Evolutionary conservation across 2,888 invertebrate species (phyloP).

Genomic region (Andrena minutula): DNA sequence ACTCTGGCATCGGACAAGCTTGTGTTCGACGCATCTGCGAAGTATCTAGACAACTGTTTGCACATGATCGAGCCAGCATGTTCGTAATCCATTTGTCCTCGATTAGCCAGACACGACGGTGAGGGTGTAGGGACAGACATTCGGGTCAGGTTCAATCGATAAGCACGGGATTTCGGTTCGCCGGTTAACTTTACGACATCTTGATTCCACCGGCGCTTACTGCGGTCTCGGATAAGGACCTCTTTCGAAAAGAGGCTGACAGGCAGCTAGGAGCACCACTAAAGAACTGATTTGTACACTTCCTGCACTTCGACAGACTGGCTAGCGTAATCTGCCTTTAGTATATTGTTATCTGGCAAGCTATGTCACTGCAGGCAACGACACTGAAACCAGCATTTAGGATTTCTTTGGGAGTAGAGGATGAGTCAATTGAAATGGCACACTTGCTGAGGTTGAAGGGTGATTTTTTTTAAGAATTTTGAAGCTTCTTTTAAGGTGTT

Average conservation of each 20-base stretch:
- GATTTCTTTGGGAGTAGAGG: background rate
- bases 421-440: background rate
- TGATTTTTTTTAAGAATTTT: too few relatives aligned
- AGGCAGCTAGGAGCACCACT: background rate
- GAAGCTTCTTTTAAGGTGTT: too few relatives aligned
- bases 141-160: slow-evolving; percentile 59
- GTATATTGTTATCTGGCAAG: slow-evolving; percentile 16
- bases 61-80: slow-evolving; percentile 26
- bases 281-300: slow-evolving; percentile 17
- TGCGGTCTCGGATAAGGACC: slow-evolving; percentile 26
- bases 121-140: slow-evolving; percentile 36
- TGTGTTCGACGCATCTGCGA: slow-evolving; percentile 14
- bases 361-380: background rate
- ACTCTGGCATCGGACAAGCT: background rate
- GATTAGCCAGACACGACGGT: slow-evolving; percentile 44
- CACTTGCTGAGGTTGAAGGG: background rate
- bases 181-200: slow-evolving; percentile 53
- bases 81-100: slow-evolving; percentile 50
- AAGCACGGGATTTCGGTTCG: slow-evolving; percentile 42
- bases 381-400: background rate
- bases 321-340: slow-evolving; percentile 10
- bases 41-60: slow-evolving; percentile 35
- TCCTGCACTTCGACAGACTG: background rate
- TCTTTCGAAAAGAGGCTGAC: slow-evolving; percentile 11
- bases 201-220: slow-evolving; percentile 35